phyloP scores from a whole-genome alignment of 2,797 vertebrate genomes.

The Selene dorsalis region DNA sequence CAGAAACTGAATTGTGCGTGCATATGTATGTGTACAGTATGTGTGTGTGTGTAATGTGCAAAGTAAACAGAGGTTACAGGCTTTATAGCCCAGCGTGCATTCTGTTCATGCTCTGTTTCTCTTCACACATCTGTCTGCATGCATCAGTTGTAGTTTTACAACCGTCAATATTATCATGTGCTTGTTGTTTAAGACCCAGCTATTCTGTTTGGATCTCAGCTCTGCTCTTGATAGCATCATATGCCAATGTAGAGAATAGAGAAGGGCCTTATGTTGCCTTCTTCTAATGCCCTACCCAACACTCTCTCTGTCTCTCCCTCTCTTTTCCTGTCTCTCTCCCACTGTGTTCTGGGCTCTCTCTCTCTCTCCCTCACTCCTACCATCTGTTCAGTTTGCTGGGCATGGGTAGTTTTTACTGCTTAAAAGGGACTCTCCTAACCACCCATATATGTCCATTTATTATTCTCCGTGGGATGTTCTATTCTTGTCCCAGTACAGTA shows the following conservation, averaged over 20 bases:
- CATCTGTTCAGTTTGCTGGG: slow-evolving; percentile 84
- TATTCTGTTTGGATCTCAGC: slow-evolving; percentile 53
- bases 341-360: slow-evolving; percentile 79
- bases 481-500: slow-evolving; percentile 78
- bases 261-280: slow-evolving; percentile 68
- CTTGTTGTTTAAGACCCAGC: slow-evolving; percentile 61
- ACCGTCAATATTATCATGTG: slow-evolving; percentile 52
- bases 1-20: slow-evolving; percentile 28
- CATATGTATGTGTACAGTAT: slow-evolving; percentile 4
- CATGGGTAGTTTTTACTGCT: slow-evolving; percentile 78
- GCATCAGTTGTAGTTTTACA: slow-evolving; percentile 65
- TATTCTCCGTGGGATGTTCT: slow-evolving; percentile 75
- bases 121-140: slow-evolving; percentile 63
- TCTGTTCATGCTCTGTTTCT: slow-evolving; percentile 63
- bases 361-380: slow-evolving; percentile 70
- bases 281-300: slow-evolving; percentile 62
- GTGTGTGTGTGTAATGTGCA: slow-evolving; percentile 43
- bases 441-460: slow-evolving; percentile 83
- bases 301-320: slow-evolving; percentile 20
- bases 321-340: slow-evolving; percentile 68
- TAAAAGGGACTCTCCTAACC: slow-evolving; percentile 79
- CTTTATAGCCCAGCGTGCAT: slow-evolving; percentile 66
- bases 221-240: slow-evolving; percentile 55
- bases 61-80: slow-evolving; percentile 70
- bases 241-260: slow-evolving; percentile 58